Evolutionary conservation across 2,888 invertebrate genomes (phyloP), one percentile per base, ranked within the genome.

Genomic region (Panorpa germanica): DNA sequence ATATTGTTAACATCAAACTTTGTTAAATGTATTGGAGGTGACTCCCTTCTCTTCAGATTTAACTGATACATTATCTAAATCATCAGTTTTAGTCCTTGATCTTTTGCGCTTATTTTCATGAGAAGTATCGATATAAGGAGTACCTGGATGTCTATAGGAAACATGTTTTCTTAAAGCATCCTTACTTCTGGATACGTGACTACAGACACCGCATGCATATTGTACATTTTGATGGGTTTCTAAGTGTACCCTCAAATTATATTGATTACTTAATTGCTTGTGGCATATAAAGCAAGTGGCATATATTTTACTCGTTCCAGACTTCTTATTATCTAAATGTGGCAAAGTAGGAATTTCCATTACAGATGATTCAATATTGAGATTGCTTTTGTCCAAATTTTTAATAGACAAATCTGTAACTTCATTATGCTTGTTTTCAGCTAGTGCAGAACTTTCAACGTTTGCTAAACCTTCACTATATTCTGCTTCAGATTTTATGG

Each of bases 141-240:
- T 52, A 3, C 52, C 68, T 5, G 81, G 80, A 53, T 83, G 83
- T 31, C 83, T 56, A 45, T 86, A 86, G 1, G 85, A 83, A 22
- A 86, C 82, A 48, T 86, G 86, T 50, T 86, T 86, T 37, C 86
- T 59, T 30, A 86, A 55, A 16, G 86, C 86, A 50, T 86, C 86
- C 35, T 85, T 62, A 31, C 83, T 85, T 36, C 85, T 64, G 22
- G 83, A 85, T 21, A 86, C 83, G 50, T 86, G 86, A 2, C 74
- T 71, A 54, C 86, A 86, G 1, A 82, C 78, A 37, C 74, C 70
- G 46, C 86, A 86, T 18, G 83, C 82, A 52, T 86, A 83, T 17
- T 82, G 70, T 28, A 81, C 72, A 39, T 85, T 85, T 45, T 83
- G 78, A 52, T 86, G 86, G 12, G 85, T 85, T 47, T 86, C 86